Conservation (phyloP, 2,797 vertebrate genomes). For the Onychomys torridus region DNA sequence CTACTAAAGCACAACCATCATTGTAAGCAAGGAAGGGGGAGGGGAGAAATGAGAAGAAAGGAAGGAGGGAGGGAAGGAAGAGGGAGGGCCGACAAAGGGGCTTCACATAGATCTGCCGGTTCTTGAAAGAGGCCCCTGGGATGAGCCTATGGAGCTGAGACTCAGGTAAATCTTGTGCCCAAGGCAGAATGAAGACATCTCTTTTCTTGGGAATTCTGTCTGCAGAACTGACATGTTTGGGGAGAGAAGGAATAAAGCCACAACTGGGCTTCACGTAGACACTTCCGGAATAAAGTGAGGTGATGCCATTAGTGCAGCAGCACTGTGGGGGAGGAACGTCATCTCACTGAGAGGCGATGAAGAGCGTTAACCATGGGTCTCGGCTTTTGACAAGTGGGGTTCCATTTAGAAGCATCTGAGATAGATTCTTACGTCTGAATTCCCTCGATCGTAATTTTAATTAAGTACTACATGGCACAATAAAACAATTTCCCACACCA, state of each 20-base stretch:
- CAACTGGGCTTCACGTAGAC: neutral
- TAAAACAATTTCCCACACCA: neutral
- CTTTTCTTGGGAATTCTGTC: neutral
- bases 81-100: neutral
- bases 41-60: neutral
- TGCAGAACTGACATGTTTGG: neutral
- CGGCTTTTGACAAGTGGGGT: neutral
- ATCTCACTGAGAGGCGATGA: neutral
- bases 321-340: neutral
- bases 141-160: neutral
- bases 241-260: neutral
- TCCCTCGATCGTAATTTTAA: slow-evolving; percentile 17
- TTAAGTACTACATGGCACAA: neutral
- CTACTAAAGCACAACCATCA: neutral
- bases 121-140: neutral
- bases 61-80: neutral
- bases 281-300: neutral
- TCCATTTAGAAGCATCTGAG: neutral
- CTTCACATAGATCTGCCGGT: neutral
- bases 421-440: neutral
- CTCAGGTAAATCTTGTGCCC: neutral
- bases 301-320: neutral
- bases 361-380: neutral
- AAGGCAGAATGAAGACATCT: neutral
- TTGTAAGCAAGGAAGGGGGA: neutral